These are phyloP conservation scores for Tubiluchus corallicola DNA, from an alignment of 2,888 invertebrate genomes.

Conservation along the genomic window DNA sequence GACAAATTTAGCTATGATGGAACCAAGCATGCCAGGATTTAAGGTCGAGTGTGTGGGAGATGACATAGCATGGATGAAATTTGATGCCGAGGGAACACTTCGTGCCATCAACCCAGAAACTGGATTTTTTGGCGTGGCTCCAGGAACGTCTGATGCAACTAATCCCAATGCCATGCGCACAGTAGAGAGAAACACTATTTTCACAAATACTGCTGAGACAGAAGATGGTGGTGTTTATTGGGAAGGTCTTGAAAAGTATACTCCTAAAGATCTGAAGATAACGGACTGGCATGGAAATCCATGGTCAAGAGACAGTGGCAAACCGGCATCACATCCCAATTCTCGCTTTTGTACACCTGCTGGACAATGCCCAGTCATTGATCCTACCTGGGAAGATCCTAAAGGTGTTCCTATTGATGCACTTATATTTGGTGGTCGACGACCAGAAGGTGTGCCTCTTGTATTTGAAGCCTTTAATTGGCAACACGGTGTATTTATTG, in stretches of 20 bases:
- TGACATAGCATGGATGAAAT: conserved; percentile 20
- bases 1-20: conserved; percentile 20
- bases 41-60: conserved; percentile 15
- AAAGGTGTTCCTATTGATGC: conserved; percentile 19
- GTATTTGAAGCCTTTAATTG: conserved; percentile 22
- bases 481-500: conserved; percentile 23
- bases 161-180: conserved; percentile 18
- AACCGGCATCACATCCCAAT: conserved; percentile 18
- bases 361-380: conserved; percentile 18
- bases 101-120: conserved; percentile 19
- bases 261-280: conserved; percentile 13
- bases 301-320: conserved; percentile 31
- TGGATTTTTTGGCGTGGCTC: conserved; percentile 20
- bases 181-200: conserved; percentile 16
- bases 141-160: conserved; percentile 15
- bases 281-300: conserved; percentile 32
- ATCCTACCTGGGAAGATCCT: conserved; percentile 17
- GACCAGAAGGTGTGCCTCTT: conserved; percentile 20
- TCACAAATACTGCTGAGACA: conserved; percentile 19
- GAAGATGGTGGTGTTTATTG: conserved; percentile 18
- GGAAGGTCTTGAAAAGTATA: conserved; percentile 18
- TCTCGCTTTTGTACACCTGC: conserved; percentile 17
- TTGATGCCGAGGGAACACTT: conserved; percentile 16
- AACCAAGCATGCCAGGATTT: conserved; percentile 16
- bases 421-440: conserved; percentile 18